Conservation (phyloP, 2,797 vertebrate species). For the Urophycis tenuis region DNA sequence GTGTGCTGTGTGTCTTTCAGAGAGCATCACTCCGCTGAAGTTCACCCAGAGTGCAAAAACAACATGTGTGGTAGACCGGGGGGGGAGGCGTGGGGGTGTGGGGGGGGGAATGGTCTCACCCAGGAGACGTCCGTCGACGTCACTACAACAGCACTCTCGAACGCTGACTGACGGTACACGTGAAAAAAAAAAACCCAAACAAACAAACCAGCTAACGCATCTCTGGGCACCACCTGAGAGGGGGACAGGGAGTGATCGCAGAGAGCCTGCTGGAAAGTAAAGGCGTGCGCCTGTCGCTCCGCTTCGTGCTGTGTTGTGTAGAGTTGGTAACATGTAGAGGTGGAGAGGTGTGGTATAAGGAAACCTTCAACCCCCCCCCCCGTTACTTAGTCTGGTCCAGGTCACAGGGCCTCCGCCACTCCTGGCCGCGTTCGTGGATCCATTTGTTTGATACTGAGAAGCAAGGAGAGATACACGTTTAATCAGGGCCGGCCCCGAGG, state of each 20-base stretch:
- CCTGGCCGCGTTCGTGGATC: conserved; percentile 97
- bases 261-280: too few species aligned
- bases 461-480: conserved; percentile 17
- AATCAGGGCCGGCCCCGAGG: too few species aligned
- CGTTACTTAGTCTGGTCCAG: conserved; percentile 76
- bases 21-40: background rate
- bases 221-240: too few species aligned
- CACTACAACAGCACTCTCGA: background rate
- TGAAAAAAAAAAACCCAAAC: background rate
- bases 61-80: background rate
- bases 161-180: background rate
- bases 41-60: background rate
- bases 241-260: too few species aligned
- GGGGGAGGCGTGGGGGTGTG: too few species aligned
- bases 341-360: too few species aligned
- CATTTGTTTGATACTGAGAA: conserved; percentile 95
- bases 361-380: conserved; percentile 13
- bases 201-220: background rate
- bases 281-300: too few species aligned
- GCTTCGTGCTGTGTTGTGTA: conserved; percentile 6
- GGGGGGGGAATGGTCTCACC: background rate
- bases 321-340: conserved; percentile 36
- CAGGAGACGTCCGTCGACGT: background rate
- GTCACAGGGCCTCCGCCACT: conserved; percentile 88
- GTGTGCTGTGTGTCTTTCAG: background rate